Evolutionary conservation across 2,113 vertebrate species (phyloP), one percentile per base, ranked within the genome.

Genomic region (Malurus melanocephalus): DNA sequence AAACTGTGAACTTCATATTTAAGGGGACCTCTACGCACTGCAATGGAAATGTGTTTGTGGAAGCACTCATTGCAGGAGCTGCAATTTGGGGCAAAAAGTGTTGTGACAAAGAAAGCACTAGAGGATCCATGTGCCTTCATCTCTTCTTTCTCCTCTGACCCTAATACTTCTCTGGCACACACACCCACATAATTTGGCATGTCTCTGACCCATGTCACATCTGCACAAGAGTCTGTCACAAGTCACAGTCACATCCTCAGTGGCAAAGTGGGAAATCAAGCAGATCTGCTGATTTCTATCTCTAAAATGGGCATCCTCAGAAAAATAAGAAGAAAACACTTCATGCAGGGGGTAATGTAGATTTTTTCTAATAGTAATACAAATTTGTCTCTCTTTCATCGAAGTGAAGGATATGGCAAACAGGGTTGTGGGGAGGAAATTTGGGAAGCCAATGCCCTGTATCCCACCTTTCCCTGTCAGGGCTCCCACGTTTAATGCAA

Each of bases 1-100:
- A 92, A 94, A 90, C 90, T 90, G 87, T 92, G 71, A 93, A 7
- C 59, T 88, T 92, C 45, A 6, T 43, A 72, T 79, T 90, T 87
- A 76, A 93, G 51, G 38, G 32, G 61, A 84, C 89, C 68, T 88
- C 75, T 57, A 73, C 33, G 46, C 30, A 45, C 55, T n/a, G 24
- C 64, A 64, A 32, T 42, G 12, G 38, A 91, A 89, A 75, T 3
- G 2, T 55, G 49, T 79, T 65, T 78, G 60, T 73, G 71, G 43
- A 88, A 84, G 51, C 43, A n/a, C 26, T 92, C 22, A 27, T 43
- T 72, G 38, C 33, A 90, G 48, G 15, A 91, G 66, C 30, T 62
- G 35, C 28, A 80, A 32, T 57, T 15, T 62, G 49, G 32, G 45
- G 42, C 52, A 87, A 76, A 88, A 90, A 66, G 7, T 52, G 15